Evolutionary conservation across 2,113 vertebrate genomes (phyloP).

Genomic region (Benitochromis conjunctus): DNA sequence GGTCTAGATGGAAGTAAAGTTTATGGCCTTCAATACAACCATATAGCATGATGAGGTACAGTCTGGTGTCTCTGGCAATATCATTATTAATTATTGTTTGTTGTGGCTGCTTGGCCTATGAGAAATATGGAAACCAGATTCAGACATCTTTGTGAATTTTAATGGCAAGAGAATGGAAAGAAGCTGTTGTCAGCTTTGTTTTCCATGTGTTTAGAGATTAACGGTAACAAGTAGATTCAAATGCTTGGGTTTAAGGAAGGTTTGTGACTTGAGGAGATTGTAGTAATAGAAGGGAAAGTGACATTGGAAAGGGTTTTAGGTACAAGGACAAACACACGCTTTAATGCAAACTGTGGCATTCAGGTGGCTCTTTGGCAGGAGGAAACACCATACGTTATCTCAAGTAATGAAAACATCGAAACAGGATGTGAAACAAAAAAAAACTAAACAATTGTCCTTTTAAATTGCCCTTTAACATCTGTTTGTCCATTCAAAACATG

Average conservation of each 20-base stretch:
- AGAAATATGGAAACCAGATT: neutral
- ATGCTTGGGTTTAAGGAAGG: neutral
- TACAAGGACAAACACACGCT: neutral
- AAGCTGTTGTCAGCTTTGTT: neutral
- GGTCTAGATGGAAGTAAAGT: neutral
- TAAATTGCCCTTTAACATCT: constrained; percentile 20
- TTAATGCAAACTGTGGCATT: neutral
- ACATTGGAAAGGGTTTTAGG: neutral
- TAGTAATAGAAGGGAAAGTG: neutral
- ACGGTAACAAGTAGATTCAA: neutral
- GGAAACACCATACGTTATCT: neutral
- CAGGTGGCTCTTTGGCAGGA: neutral
- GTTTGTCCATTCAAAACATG: neutral
- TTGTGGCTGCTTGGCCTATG: neutral
- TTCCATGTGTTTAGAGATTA: neutral
- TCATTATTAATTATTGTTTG: neutral
- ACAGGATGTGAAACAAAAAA: neutral
- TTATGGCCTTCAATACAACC: neutral
- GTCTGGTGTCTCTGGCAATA: neutral
- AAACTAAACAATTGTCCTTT: neutral
- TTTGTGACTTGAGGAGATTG: neutral
- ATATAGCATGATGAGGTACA: neutral
- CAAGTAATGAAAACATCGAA: neutral
- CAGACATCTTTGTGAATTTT: neutral
- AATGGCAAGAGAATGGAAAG: neutral